Percentiles rank a stretch among this genome's conserved stretches.
Conservation (phyloP, 2,888 invertebrate genomes). For the Plagodis pulveraria region DNA sequence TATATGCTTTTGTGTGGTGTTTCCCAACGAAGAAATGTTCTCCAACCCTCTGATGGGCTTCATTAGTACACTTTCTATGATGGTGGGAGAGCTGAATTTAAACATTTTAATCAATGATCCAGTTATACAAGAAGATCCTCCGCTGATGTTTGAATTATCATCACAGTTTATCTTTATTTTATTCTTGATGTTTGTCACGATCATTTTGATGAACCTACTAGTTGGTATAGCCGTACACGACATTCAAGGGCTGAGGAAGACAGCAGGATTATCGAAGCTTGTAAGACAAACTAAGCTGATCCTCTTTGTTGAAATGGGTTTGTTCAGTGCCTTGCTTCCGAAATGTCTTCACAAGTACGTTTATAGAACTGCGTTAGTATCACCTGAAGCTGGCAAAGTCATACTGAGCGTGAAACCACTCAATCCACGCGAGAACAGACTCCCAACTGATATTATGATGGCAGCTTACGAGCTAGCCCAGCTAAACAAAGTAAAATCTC, state of each 20-base stretch:
- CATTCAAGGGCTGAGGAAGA: constrained; percentile 93
- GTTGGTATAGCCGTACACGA: constrained; percentile 95
- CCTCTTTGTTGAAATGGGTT: constrained; percentile 92
- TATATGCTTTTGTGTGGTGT: constrained; percentile 94
- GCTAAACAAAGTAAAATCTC: constrained; percentile 87
- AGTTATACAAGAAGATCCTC: constrained; percentile 87
- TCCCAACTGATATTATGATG: constrained; percentile 91
- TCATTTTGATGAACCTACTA: constrained; percentile 93
- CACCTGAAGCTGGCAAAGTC: constrained; percentile 92
- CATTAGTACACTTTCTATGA: constrained; percentile 93
- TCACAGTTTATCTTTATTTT: constrained; percentile 92
- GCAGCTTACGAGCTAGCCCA: constrained; percentile 92
- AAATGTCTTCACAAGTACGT: constrained; percentile 89
- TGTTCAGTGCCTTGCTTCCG: constrained; percentile 91
- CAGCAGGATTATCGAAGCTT: constrained; percentile 92
- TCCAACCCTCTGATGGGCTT: constrained; percentile 93
- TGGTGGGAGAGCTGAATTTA: constrained; percentile 93
- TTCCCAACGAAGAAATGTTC: constrained; percentile 92
- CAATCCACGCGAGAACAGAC: constrained; percentile 91
- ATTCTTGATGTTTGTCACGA: constrained; percentile 93
- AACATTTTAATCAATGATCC: constrained; percentile 90
- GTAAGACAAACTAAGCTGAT: constrained; percentile 94
- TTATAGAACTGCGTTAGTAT: constrained; percentile 91
- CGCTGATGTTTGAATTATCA: constrained; percentile 89
- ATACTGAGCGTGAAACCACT: constrained; percentile 93